Evolutionary conservation across 1,140 invertebrate species (phyloP).

Genomic region (Alviniconcha marisindica): DNA sequence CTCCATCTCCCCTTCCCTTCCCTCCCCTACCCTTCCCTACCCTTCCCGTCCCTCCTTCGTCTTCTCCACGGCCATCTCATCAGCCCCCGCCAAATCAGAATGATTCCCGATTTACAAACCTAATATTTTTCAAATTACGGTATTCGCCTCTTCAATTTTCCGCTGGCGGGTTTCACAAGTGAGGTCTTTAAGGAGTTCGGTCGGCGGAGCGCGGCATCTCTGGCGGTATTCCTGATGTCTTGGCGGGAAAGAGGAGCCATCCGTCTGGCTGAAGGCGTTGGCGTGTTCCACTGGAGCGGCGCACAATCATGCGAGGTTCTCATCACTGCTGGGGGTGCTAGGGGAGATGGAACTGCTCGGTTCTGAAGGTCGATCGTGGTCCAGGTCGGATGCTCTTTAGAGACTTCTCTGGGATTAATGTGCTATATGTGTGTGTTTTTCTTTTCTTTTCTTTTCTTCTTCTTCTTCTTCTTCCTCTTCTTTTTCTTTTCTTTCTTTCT

Average conservation of each 20-base stretch:
- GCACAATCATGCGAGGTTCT: background rate
- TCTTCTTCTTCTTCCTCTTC: background rate
- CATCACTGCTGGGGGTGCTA: background rate
- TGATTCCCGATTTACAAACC: slow-evolving; percentile 40
- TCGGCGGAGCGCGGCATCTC: background rate
- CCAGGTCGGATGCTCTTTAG: no score
- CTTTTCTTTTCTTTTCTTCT: slow-evolving; percentile 9
- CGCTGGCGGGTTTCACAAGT: slow-evolving; percentile 18
- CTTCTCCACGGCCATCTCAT: background rate
- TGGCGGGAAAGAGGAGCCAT: background rate
- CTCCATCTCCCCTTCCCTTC: background rate
- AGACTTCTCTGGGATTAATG: no score
- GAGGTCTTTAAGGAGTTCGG: slow-evolving; percentile 35
- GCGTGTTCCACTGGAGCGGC: background rate
- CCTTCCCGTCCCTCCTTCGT: background rate
- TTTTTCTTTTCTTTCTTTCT: background rate
- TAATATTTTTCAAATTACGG: slow-evolving; percentile 42
- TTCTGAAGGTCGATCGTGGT: no score
- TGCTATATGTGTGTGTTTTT: no score
- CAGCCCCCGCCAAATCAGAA: background rate
- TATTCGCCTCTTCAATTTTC: slow-evolving; percentile 38
- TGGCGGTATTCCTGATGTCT: background rate
- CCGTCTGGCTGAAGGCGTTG: background rate
- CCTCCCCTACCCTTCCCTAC: background rate
- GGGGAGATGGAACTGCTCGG: no score